phyloP scores from a whole-genome alignment of 1,140 invertebrate species.

The Anthonomus grandis region DNA sequence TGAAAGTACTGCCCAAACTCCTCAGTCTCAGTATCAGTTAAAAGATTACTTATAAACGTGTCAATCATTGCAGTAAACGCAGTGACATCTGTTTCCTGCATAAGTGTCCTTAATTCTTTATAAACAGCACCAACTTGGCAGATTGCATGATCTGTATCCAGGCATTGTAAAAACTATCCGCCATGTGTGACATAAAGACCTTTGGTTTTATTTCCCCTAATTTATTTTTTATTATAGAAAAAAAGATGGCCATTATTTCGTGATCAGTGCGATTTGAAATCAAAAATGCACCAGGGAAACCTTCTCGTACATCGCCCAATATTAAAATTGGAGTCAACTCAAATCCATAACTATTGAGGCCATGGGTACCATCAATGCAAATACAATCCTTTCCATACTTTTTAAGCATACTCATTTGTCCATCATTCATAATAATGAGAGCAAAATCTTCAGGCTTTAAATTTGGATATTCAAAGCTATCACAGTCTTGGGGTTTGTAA shows the following conservation, averaged over 20 bases:
- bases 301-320: conserved; percentile 15
- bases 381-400: conserved; percentile 17
- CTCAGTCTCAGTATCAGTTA: conserved; percentile 4
- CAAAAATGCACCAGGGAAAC: conserved; percentile 10
- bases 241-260: conserved; percentile 4
- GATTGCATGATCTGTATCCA: conserved; percentile 13
- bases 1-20: conserved; percentile 17
- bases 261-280: conserved; percentile 14
- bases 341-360: conserved; percentile 17
- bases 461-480: conserved; percentile 1
- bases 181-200: conserved; percentile 19
- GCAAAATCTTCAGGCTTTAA: conserved; percentile 2
- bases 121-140: conserved; percentile 13
- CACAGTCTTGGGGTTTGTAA: conserved; percentile 4
- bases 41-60: conserved; percentile 5
- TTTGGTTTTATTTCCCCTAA: background rate
- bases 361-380: conserved; percentile 22
- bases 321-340: conserved; percentile 11
- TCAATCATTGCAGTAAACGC: conserved; percentile 17
- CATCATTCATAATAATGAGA: conserved; percentile 8
- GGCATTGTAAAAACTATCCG: conserved; percentile 12
- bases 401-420: conserved; percentile 1
- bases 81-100: conserved; percentile 14
- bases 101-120: conserved; percentile 11
- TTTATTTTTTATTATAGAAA: background rate